A percentile compares a stretch with the other conserved stretches of the same genome.
phyloP scores from a whole-genome alignment of 2,888 invertebrate species.

The Netelia inedita region DNA sequence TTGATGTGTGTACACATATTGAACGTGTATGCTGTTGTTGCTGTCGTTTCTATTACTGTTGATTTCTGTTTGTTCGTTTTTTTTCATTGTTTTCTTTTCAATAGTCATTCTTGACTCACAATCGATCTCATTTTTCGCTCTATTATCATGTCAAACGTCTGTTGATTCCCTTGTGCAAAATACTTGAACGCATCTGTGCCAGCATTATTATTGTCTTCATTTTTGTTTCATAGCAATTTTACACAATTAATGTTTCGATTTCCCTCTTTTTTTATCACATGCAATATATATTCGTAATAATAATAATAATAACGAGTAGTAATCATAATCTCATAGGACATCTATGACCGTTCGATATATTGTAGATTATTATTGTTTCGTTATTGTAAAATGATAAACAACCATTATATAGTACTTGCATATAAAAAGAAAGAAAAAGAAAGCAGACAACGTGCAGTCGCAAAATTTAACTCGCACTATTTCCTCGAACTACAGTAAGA shows the following conservation, averaged over 20 bases:
- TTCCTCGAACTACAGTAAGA: conserved; percentile 33
- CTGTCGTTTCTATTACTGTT: conserved; percentile 54
- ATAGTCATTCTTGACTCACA: conserved; percentile 64
- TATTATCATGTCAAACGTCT: conserved; percentile 83
- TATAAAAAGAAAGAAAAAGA: conserved; percentile 35
- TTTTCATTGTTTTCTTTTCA: conserved; percentile 47
- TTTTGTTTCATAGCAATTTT: conserved; percentile 47
- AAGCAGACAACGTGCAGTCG: conserved; percentile 53
- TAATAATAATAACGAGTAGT: conserved; percentile 58
- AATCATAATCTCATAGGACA: conserved; percentile 56
- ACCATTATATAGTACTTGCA: conserved; percentile 23
- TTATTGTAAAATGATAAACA: conserved; percentile 40
- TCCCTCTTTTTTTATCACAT: conserved; percentile 68
- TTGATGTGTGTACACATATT: conserved; percentile 51
- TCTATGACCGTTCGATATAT: conserved; percentile 31
- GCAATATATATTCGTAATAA: conserved; percentile 70
- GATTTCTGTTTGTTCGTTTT: conserved; percentile 59
- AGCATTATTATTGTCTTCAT: conserved; percentile 75
- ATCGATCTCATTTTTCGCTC: conserved; percentile 78
- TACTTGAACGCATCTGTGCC: conserved; percentile 84
- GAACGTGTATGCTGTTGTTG: conserved; percentile 56
- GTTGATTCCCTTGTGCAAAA: conserved; percentile 81
- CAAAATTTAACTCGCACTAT: conserved; percentile 21
- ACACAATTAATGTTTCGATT: conserved; percentile 63
- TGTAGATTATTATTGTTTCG: conserved; percentile 11